Base-by-base conservation (phyloP, 2,797 vertebrate genomes). In the Echiichthys vipera region DNA sequence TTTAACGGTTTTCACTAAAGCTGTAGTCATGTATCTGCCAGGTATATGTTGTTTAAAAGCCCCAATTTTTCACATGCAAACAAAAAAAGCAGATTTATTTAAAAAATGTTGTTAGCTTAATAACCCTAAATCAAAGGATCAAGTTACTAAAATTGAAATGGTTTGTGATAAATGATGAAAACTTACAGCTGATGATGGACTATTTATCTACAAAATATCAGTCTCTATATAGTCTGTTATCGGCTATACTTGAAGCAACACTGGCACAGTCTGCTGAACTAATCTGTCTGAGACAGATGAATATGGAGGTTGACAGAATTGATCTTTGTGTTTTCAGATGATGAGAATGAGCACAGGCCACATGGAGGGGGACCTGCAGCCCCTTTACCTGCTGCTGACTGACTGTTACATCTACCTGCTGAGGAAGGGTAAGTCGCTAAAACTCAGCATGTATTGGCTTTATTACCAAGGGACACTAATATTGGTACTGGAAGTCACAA, bases 281-380 rank as follows among this genome's bases (percentile, higher is more conserved):
- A 7, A 27, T 15, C 7, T 5, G 2, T 65, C 34, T 30, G 30
- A 47, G 43, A 55, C 4, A 0, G 14, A 15, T 15, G 14, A 49
- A 46, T 54, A 12, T 58, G 5, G 12, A 64, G 22, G 10, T 13
- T 65, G 0, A 71, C 36, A 5, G 14, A 20, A 9, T 61, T 27
- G 17, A 1, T 67, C 6, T 71, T 29, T 70, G 6, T 83, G 72
- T 34, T 2, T 69, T 1, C 87, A 99, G 98, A 99, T 99, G 98
- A 82, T 98, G 88, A 95, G 95, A 67, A 98, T 99, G 98, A 99
- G 97, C 83, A 99, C 98, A 0, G 98, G 97, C 42, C 98, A 99
- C 81, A 99, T 98, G 98, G 98, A 99, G 76, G 98, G 98, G 0
- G 97, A 98, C 87, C 91, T 98, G 67, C 97, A 98, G 93, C 95